Conservation (phyloP, 2,888 invertebrate genomes). For the Tenthredo amoena region DNA sequence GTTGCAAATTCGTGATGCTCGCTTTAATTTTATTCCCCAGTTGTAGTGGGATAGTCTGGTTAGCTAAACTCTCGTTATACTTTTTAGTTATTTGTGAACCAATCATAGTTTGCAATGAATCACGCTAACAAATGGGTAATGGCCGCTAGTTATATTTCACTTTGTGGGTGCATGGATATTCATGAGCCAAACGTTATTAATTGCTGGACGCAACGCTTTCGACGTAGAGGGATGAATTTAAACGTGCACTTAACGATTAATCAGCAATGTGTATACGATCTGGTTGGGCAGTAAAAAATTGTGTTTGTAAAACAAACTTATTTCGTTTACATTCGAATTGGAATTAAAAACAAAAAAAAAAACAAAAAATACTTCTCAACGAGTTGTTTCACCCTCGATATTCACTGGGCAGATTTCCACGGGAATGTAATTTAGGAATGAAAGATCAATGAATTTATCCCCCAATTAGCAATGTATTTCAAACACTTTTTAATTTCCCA, state of each 20-base stretch:
- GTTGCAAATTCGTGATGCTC: not conserved
- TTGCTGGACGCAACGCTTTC: conserved; percentile 26
- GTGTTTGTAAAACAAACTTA: not conserved
- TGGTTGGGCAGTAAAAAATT: not conserved
- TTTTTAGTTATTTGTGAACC: not conserved
- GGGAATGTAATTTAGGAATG: not conserved
- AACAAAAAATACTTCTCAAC: not conserved
- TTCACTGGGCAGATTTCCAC: not conserved
- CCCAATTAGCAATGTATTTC: conserved; percentile 22
- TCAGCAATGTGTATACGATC: not conserved
- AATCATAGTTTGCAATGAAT: conserved; percentile 5
- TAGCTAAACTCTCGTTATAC: not conserved
- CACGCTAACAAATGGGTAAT: conserved; percentile 38
- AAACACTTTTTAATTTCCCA: not conserved
- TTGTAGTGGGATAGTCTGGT: not conserved
- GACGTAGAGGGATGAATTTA: conserved; percentile 30
- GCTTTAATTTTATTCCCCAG: not conserved
- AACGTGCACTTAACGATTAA: not conserved
- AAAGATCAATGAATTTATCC: not conserved
- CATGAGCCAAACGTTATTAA: conserved; percentile 48
- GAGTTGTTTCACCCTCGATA: not conserved
- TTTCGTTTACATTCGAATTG: not conserved
- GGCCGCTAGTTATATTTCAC: conserved; percentile 36
- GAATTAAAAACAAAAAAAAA: not conserved
- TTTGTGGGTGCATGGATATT: conserved; percentile 43